Base-by-base conservation (phyloP, 1,140 invertebrate species). In the Drosophila equinoxialis region DNA sequence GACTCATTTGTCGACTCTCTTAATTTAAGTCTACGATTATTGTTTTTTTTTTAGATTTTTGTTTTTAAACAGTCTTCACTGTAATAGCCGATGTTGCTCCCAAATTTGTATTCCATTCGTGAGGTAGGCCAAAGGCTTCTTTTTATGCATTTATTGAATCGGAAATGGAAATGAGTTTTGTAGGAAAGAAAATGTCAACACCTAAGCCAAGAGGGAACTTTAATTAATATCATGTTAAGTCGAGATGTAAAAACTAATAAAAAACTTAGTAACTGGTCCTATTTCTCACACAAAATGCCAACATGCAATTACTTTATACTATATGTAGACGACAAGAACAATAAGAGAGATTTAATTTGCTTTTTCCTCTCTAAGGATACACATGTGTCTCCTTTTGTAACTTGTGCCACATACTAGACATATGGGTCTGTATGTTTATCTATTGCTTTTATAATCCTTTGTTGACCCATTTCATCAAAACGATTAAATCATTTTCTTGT, bases 121-220 rank as follows among this genome's bases (percentile, higher is more conserved):
- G 39, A 65, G 45, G 8, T 7, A 26, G 48, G 62, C 57, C 59
- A 68, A 54, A 45, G 66, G 69, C 70, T 68, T 70, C 6, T 54
- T 68, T 71, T 69, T 66, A 66, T 71, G 57, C 67, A 42, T 20
- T 82, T 73, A 71, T 66, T 48, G 58, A 82, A 85, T 82, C 74
- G 82, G 82, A 85, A 86, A 85, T 86, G 81, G 54, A 68, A 81
- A 85, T 82, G 60, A 68, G 74, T 86, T 81, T 79, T 79, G 54
- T 54, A 65, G 6, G 1, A 68, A 65, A 57, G 67, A 71, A 70
- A 45, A 48, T 48, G 10, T 23, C 45, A 51, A 23, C 45, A 51
- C 17, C 45, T 51, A 51, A 20, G 8, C 45, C 45, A 74, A 75
- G 65, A 68, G 65, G 62, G 58, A 75, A 68, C 71, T 67, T 67